These are phyloP conservation scores for Panthera leo DNA, from an alignment of 2,113 vertebrate species.

Conservation along the genomic window DNA sequence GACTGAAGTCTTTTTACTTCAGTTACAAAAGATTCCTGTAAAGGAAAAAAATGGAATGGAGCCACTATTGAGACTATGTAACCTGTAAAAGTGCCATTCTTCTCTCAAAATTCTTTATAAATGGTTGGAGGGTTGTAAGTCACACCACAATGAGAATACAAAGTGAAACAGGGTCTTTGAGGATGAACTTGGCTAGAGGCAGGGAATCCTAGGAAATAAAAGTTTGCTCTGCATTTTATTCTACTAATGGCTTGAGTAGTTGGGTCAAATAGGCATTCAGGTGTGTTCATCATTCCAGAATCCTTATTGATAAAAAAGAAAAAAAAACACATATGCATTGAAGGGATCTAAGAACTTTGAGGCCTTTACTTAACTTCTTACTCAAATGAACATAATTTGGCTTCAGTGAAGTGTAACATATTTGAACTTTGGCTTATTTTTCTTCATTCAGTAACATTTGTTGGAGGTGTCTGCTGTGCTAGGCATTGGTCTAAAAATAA, in stretches of 20 bases:
- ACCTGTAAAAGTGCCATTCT: neutral
- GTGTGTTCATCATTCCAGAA: neutral
- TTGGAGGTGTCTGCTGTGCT: neutral
- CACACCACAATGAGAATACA: neutral
- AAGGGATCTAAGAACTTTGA: neutral
- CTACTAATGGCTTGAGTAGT: neutral
- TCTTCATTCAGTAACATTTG: neutral
- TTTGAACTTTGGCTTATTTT: conserved; percentile 22
- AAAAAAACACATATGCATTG: neutral
- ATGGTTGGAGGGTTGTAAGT: conserved; percentile 8
- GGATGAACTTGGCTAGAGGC: neutral
- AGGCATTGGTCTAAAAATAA: conserved; percentile 4
- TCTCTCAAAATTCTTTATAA: neutral
- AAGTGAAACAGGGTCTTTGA: neutral
- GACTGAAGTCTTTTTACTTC: neutral
- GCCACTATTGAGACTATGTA: neutral
- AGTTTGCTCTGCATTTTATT: neutral
- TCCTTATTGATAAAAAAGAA: neutral
- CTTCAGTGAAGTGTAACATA: neutral
- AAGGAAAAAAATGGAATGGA: neutral
- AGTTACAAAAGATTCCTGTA: neutral
- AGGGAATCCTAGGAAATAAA: neutral
- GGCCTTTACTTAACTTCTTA: neutral
- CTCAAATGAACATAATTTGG: neutral
- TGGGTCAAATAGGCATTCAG: neutral